Percentiles rank a stretch among this genome's conserved stretches.
phyloP scores from a whole-genome alignment of 2,888 invertebrate species.

The Siphlonurus alternatus region DNA sequence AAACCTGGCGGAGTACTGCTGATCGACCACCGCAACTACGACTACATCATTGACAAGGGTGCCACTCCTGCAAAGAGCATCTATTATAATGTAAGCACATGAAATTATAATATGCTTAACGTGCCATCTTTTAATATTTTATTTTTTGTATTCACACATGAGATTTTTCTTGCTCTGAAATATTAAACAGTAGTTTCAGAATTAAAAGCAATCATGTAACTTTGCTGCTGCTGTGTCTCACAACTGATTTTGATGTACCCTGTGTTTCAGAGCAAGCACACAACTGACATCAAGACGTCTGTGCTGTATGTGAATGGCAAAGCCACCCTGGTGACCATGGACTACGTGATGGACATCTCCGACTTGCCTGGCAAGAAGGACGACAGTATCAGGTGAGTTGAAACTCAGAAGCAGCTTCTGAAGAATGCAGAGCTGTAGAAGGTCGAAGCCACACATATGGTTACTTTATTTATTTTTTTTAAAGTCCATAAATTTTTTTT shows the following conservation, averaged over 20 bases:
- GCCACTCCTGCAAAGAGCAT: constrained; percentile 66
- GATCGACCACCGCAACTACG: constrained; percentile 82
- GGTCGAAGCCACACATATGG: background rate
- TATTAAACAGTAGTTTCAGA: background rate
- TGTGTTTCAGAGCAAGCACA: constrained; percentile 64
- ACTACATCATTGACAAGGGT: constrained; percentile 59
- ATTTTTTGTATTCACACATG: background rate
- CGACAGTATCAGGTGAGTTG: constrained; percentile 11
- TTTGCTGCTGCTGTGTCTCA: background rate
- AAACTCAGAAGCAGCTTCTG: background rate
- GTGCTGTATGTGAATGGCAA: constrained; percentile 62
- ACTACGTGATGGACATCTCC: constrained; percentile 57
- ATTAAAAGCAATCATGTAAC: background rate
- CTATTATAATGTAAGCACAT: constrained; percentile 66
- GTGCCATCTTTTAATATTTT: background rate
- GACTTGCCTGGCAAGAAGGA: constrained; percentile 17
- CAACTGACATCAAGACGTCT: constrained; percentile 69
- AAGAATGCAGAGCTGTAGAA: background rate
- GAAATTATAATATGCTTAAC: background rate
- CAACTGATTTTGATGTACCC: too few relatives aligned
- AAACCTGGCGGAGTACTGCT: constrained; percentile 71
- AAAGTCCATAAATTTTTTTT: too few relatives aligned
- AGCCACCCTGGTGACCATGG: constrained; percentile 60
- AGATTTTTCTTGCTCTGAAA: background rate
- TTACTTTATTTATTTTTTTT: background rate